A percentile compares a stretch with the other conserved stretches of the same genome.
phyloP scores from a whole-genome alignment of 2,888 invertebrate genomes.

The Standfussiana lucernea region DNA sequence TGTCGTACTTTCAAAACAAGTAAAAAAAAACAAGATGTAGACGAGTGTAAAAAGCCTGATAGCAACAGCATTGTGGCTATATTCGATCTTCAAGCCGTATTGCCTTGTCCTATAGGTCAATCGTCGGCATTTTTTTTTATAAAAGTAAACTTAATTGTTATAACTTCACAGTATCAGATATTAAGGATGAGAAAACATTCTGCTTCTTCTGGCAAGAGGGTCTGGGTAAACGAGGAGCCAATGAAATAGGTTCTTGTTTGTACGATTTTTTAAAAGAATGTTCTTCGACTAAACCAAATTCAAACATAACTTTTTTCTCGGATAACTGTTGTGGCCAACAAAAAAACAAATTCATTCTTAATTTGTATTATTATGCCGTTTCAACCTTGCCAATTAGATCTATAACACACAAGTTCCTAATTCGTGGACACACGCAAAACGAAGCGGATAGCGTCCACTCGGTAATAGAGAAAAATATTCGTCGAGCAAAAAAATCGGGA shows the following conservation, averaged over 20 bases:
- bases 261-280: slow-evolving; percentile 17
- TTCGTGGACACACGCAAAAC: slow-evolving; percentile 14
- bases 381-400: slow-evolving; percentile 10
- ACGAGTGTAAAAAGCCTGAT: slow-evolving; percentile 1
- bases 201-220: slow-evolving; percentile 7
- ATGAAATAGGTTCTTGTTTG: slow-evolving; percentile 19
- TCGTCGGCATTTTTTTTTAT: slow-evolving; percentile 17
- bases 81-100: slow-evolving; percentile 18
- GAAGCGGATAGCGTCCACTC: slow-evolving; percentile 14
- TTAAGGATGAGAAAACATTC: slow-evolving; percentile 2
- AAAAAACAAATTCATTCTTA: slow-evolving; percentile 2
- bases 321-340: background rate
- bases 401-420: background rate
- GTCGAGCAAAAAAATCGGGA: slow-evolving; percentile 38
- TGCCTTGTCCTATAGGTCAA: slow-evolving; percentile 17
- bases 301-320: background rate
- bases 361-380: slow-evolving; percentile 10
- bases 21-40: slow-evolving; percentile 5
- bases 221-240: slow-evolving; percentile 8
- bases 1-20: too few relatives aligned
- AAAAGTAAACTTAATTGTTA: slow-evolving; percentile 3
- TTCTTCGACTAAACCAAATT: slow-evolving; percentile 20
- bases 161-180: slow-evolving; percentile 9
- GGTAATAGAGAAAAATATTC: slow-evolving; percentile 30
- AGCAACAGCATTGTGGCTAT: slow-evolving; percentile 2